phyloP scores from a whole-genome alignment of 2,797 vertebrate genomes.

The Triplophysa yarkandensis region DNA sequence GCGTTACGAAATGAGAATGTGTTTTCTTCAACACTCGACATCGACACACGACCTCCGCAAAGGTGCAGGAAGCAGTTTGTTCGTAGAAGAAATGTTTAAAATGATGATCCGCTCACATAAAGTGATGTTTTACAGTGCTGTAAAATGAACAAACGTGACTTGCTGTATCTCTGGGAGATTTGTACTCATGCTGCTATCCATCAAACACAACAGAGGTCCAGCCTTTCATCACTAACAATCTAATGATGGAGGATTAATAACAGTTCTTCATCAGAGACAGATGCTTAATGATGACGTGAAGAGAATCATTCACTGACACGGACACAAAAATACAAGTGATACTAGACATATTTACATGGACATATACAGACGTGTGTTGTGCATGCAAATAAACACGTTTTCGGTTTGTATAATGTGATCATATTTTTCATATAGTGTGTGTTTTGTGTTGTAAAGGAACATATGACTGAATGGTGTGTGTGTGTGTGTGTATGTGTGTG shows the following conservation, averaged over 20 bases:
- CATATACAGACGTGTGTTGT: not conserved
- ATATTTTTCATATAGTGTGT: not conserved
- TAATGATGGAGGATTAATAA: not conserved
- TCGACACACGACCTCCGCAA: not conserved
- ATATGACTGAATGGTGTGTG: too few relatives aligned
- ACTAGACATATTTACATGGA: not conserved
- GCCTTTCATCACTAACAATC: not conserved
- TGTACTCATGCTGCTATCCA: not conserved
- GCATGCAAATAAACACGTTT: not conserved
- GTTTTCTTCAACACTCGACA: not conserved
- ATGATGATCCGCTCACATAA: not conserved
- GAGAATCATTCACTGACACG: not conserved
- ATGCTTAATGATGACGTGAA: not conserved
- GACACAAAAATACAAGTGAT: not conserved
- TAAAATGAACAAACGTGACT: not conserved
- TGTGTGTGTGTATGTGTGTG: too few relatives aligned
- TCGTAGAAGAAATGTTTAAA: not conserved
- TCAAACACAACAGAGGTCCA: not conserved
- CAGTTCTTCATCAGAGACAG: not conserved
- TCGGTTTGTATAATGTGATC: not conserved
- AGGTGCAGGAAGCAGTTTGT: not conserved
- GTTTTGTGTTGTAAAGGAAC: not conserved
- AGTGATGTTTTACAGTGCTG: too few relatives aligned
- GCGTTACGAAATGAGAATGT: conserved; percentile 28
- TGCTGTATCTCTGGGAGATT: not conserved